Conservation (phyloP, 2,113 vertebrate genomes). For the Semicossyphus pulcher region DNA sequence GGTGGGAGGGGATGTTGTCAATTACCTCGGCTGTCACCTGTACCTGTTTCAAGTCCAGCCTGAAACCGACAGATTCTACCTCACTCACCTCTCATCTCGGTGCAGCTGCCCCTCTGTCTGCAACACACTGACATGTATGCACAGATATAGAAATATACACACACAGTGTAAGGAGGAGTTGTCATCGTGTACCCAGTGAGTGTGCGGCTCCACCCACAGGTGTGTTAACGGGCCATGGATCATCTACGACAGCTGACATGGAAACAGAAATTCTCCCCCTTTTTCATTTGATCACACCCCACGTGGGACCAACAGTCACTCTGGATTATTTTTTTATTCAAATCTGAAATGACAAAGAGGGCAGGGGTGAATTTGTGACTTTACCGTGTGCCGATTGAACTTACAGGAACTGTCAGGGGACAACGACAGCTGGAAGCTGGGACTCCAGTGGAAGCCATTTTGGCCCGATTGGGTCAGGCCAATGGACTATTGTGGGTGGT, state of each 20-base stretch:
- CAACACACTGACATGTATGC: slow-evolving; percentile 20
- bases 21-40: slow-evolving; percentile 13
- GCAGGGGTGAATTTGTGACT: background rate
- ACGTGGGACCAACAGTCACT: slow-evolving; percentile 59
- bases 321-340: slow-evolving; percentile 28
- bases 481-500: slow-evolving; percentile 26
- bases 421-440: slow-evolving; percentile 29
- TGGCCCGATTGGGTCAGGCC: slow-evolving; percentile 35
- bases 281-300: slow-evolving; percentile 10
- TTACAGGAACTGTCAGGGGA: slow-evolving; percentile 24
- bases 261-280: background rate
- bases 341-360: slow-evolving; percentile 13
- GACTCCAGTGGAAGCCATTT: slow-evolving; percentile 55
- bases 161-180: background rate
- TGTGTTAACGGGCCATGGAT: slow-evolving; percentile 23
- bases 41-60: slow-evolving; percentile 32
- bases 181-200: slow-evolving; percentile 29
- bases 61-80: slow-evolving; percentile 77
- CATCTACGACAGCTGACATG: slow-evolving; percentile 18
- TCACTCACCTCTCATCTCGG: slow-evolving; percentile 76
- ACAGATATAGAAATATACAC: slow-evolving; percentile 12
- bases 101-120: slow-evolving; percentile 54
- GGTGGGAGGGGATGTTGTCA: slow-evolving; percentile 4
- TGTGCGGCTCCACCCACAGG: background rate
- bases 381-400: slow-evolving; percentile 31